phyloP scores from a whole-genome alignment of 1,140 invertebrate species.

The Diplogasteroides magnus region DNA sequence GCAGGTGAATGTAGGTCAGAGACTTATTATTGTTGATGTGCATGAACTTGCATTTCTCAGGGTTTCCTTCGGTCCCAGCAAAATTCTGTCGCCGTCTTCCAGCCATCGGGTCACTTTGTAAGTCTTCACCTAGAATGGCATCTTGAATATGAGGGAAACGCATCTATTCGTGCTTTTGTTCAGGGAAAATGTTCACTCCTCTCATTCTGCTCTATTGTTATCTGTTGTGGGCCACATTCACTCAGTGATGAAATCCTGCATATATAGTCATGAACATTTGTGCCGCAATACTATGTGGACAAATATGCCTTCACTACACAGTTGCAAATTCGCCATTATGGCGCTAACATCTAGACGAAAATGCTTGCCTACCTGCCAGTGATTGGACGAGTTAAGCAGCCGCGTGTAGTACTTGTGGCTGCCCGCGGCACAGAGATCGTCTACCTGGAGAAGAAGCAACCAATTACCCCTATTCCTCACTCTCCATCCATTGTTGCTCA shows the following conservation, averaged over 20 bases:
- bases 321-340: too few species aligned
- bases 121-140: conserved; percentile 37
- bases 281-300: too few species aligned
- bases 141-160: too few species aligned
- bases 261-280: too few species aligned
- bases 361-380: conserved; percentile 27
- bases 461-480: too few species aligned
- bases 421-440: conserved; percentile 27
- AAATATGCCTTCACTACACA: too few species aligned
- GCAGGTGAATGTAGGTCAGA: too few species aligned
- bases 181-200: conserved; percentile 2
- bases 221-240: too few species aligned
- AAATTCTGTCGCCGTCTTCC: conserved; percentile 30
- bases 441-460: too few species aligned
- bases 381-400: conserved; percentile 31
- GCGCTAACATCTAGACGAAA: conserved; percentile 2
- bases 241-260: too few species aligned
- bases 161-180: not conserved
- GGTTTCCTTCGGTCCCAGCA: conserved; percentile 26
- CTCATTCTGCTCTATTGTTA: not conserved
- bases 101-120: conserved; percentile 41
- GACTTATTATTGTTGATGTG: too few species aligned
- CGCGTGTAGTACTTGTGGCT: conserved; percentile 35
- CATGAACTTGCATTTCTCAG: conserved; percentile 14
- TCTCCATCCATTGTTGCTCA: too few species aligned